phyloP scores from a whole-genome alignment of 2,888 invertebrate genomes.

The Eristalis tenax region DNA sequence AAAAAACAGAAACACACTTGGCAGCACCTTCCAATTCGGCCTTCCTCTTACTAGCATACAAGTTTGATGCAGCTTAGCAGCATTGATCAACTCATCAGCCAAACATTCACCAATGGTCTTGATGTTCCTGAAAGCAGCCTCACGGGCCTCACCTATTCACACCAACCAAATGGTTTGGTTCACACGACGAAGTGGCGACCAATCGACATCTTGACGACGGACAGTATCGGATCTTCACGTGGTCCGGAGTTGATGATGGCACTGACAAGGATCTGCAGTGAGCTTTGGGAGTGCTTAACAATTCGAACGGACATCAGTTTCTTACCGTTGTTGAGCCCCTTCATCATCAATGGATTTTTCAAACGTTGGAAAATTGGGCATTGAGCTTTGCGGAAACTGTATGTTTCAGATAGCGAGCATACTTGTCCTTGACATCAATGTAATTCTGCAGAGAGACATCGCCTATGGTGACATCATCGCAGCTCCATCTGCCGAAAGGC shows the following conservation, averaged over 20 bases:
- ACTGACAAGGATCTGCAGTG: conserved; percentile 93
- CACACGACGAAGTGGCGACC: conserved; percentile 98
- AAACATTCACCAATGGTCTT: conserved; percentile 99
- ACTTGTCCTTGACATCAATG: conserved; percentile 98
- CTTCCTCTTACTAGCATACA: no score
- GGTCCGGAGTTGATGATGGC: conserved; percentile 99
- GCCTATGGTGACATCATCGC: conserved; percentile 98
- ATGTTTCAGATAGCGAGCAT: conserved; percentile 99
- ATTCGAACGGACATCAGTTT: conserved; percentile 99
- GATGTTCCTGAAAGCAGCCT: conserved; percentile 99
- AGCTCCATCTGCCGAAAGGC: conserved; percentile 97
- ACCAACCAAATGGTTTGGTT: conserved; percentile 99
- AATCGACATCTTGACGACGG: conserved; percentile 99
- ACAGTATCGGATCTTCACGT: conserved; percentile 99
- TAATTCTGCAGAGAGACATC: conserved; percentile 99
- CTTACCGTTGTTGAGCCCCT: conserved; percentile 99
- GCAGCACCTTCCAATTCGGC: no score
- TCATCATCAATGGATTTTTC: conserved; percentile 99
- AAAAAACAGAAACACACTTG: no score
- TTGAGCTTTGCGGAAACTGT: conserved; percentile 99
- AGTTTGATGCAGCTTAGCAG: no score
- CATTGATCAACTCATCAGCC: no score
- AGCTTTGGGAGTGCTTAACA: conserved; percentile 97
- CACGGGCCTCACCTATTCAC: conserved; percentile 99
- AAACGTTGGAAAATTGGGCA: conserved; percentile 99